phyloP scores from a whole-genome alignment of 2,888 invertebrate genomes.

The Cheilosia urbana region DNA sequence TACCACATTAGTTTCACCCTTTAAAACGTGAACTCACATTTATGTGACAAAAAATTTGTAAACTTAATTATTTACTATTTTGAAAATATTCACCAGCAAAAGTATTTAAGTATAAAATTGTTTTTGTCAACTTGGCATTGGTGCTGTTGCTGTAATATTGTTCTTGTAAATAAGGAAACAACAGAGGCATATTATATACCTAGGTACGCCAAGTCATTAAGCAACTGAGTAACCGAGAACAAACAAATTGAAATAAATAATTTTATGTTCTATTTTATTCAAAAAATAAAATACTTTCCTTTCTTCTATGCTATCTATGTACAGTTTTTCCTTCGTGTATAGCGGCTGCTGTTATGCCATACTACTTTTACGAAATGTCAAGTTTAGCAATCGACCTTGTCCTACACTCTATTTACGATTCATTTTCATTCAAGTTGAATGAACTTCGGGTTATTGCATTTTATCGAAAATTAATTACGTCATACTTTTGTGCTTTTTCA shows the following conservation, averaged over 20 bases:
- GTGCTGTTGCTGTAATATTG: not conserved
- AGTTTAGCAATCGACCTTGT: conserved; percentile 34
- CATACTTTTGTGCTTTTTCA: conserved; percentile 29
- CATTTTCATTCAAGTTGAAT: conserved; percentile 53
- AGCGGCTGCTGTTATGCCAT: not conserved
- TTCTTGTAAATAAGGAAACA: no score
- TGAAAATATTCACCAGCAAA: not conserved
- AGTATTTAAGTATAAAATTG: not conserved
- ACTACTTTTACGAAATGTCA: conserved; percentile 10
- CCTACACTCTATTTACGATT: conserved; percentile 33
- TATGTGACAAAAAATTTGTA: not conserved
- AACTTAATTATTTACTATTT: not conserved
- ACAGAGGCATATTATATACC: not conserved
- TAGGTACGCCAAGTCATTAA: not conserved
- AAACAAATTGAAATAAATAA: no score
- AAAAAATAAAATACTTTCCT: no score
- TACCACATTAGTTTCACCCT: no score
- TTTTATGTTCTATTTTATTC: no score
- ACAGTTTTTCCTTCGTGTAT: not conserved
- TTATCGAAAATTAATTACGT: conserved; percentile 55
- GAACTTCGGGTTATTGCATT: conserved; percentile 39
- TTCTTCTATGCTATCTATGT: no score
- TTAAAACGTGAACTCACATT: not conserved
- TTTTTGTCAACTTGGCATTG: conserved; percentile 1
- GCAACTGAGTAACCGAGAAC: no score